Evolutionary conservation across 2,113 vertebrate genomes (phyloP).

Genomic region (Callipepla squamata): DNA sequence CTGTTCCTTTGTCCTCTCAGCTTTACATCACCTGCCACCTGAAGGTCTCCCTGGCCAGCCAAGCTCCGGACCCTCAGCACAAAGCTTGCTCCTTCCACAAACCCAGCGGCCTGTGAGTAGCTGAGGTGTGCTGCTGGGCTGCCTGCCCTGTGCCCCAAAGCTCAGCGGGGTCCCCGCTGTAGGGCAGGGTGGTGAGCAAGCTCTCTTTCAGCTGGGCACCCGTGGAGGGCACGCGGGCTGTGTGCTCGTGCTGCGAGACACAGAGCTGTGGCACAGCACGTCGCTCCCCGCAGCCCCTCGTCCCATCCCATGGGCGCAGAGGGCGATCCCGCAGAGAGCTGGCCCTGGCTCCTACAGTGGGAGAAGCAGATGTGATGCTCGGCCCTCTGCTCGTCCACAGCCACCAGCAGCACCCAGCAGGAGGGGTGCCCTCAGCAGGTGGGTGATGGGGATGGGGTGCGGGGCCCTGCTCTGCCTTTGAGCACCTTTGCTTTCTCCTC

Average conservation of each 20-base stretch:
- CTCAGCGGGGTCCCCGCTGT: not conserved
- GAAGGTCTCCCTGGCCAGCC: constrained; percentile 22
- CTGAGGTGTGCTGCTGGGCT: not conserved
- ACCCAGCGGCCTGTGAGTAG: constrained; percentile 58
- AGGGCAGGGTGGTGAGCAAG: not conserved
- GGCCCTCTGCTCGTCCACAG: not conserved
- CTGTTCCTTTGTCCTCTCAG: not conserved
- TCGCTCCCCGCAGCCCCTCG: not conserved
- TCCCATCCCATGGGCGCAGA: not conserved
- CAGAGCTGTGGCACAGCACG: constrained; percentile 22
- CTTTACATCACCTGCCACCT: constrained; percentile 65
- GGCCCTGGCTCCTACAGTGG: not conserved
- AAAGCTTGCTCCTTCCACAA: constrained; percentile 79
- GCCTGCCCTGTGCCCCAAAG: not conserved
- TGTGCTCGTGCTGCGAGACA: constrained; percentile 72
- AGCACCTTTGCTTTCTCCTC: not conserved
- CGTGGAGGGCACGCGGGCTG: constrained; percentile 59
- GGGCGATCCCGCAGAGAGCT: not conserved
- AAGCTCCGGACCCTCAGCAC: constrained; percentile 60
- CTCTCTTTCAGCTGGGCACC: constrained; percentile 69
- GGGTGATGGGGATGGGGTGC: no score
- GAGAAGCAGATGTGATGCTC: not conserved
- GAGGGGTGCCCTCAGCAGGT: not conserved
- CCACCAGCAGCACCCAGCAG: not conserved
- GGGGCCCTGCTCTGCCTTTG: not conserved